phyloP scores from a whole-genome alignment of 2,797 vertebrate genomes.

The Myoxocephalus aenaeus region DNA sequence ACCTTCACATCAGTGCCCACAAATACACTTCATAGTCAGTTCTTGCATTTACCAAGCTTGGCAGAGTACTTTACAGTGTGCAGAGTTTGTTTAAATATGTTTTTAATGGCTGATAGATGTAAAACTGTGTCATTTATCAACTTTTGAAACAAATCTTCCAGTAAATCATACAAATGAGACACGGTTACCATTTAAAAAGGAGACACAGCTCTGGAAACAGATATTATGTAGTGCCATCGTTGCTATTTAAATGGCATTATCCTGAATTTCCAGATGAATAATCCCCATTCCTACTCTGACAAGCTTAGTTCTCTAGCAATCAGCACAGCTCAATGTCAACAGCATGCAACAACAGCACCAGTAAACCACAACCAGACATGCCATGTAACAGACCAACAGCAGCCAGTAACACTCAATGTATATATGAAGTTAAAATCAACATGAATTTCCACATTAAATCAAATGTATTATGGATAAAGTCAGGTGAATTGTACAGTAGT shows the following conservation, averaged over 20 bases:
- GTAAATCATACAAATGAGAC: neutral
- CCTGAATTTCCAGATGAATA: neutral
- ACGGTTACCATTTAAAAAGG: neutral
- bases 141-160: neutral
- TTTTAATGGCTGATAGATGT: neutral
- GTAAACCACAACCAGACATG: constrained; percentile 70
- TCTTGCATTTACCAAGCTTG: constrained; percentile 65
- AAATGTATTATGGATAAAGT: constrained; percentile 65
- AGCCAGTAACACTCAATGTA: constrained; percentile 50
- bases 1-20: constrained; percentile 13
- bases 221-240: neutral
- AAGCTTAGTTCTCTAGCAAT: constrained; percentile 63
- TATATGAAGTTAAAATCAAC: constrained; percentile 7
- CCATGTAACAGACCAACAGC: constrained; percentile 59
- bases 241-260: neutral
- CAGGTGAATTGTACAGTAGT: constrained; percentile 41
- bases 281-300: constrained; percentile 53
- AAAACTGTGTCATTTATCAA: neutral
- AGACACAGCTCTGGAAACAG: neutral
- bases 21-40: constrained; percentile 7
- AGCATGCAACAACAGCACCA: constrained; percentile 74
- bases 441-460: constrained; percentile 28
- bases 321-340: constrained; percentile 51
- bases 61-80: constrained; percentile 56
- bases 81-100: neutral